These are phyloP conservation scores for Flexamia atlantica DNA, from an alignment of 2,888 invertebrate genomes.

Conservation along the genomic window DNA sequence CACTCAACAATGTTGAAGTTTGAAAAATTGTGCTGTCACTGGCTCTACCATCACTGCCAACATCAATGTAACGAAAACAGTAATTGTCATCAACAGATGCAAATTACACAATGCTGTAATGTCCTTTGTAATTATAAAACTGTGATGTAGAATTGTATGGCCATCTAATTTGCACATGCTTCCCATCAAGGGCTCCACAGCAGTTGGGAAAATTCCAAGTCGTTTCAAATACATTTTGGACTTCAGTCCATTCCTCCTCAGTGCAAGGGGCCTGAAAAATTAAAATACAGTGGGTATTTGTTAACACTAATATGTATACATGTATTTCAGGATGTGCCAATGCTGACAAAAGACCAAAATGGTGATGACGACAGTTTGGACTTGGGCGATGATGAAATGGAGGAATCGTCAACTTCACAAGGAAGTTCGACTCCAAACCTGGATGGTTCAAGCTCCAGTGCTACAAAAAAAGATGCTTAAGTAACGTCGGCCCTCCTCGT, in stretches of 20 bases:
- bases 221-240: constrained; percentile 9
- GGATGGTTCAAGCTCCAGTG: neutral
- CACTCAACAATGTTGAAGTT: neutral
- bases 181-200: constrained; percentile 35
- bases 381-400: neutral
- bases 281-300: constrained; percentile 11
- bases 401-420: neutral
- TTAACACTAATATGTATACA: no score
- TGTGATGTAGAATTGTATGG: constrained; percentile 28
- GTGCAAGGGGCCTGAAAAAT: constrained; percentile 35
- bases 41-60: constrained; percentile 49
- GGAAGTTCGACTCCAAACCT: constrained; percentile 11
- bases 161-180: constrained; percentile 20
- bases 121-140: constrained; percentile 44
- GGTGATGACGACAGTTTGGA: neutral
- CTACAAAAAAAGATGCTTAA: no score
- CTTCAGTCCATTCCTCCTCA: constrained; percentile 16
- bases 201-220: constrained; percentile 47
- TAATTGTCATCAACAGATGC: constrained; percentile 22
- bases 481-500: neutral
- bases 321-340: neutral
- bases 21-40: constrained; percentile 41
- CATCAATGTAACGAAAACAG: constrained; percentile 23
- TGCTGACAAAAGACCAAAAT: neutral
- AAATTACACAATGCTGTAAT: constrained; percentile 34